phyloP scores from a whole-genome alignment of 2,888 invertebrate genomes.

The Odontocolon sp. region DNA sequence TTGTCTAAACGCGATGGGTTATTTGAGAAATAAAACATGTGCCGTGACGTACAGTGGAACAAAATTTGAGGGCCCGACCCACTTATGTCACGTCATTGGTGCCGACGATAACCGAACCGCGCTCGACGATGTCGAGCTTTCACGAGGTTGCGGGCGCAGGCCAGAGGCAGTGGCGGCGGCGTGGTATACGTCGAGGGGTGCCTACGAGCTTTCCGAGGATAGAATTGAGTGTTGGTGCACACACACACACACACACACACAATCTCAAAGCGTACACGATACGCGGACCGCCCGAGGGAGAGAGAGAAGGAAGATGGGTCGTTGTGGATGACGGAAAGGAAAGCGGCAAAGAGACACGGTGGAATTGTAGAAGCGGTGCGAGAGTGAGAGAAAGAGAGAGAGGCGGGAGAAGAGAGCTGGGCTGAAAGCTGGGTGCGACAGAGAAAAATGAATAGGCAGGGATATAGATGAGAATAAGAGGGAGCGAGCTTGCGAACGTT shows the following conservation, averaged over 20 bases:
- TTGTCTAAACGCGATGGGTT: too few relatives aligned
- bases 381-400: slow-evolving; percentile 25
- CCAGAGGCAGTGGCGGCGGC: slow-evolving; percentile 26
- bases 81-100: slow-evolving; percentile 56
- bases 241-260: slow-evolving; percentile 5
- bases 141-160: slow-evolving; percentile 51
- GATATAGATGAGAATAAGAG: slow-evolving; percentile 39
- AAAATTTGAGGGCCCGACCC: slow-evolving; percentile 43
- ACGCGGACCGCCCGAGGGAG: too few relatives aligned
- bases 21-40: slow-evolving; percentile 6
- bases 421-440: slow-evolving; percentile 39
- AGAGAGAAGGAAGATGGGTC: slow-evolving; percentile 30
- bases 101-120: slow-evolving; percentile 57
- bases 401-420: slow-evolving; percentile 29
- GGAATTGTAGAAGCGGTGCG: background rate
- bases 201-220: slow-evolving; percentile 12
- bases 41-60: background rate
- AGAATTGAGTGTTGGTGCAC: slow-evolving; percentile 4
- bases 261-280: slow-evolving; percentile 20
- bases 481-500: slow-evolving; percentile 49
- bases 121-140: slow-evolving; percentile 58
- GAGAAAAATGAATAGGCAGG: slow-evolving; percentile 39
- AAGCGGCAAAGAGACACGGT: slow-evolving; percentile 12
- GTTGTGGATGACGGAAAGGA: slow-evolving; percentile 28
- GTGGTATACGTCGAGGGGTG: slow-evolving; percentile 14